Base-by-base conservation (phyloP, 2,888 invertebrate species). In the Lochmaea crataegi region DNA sequence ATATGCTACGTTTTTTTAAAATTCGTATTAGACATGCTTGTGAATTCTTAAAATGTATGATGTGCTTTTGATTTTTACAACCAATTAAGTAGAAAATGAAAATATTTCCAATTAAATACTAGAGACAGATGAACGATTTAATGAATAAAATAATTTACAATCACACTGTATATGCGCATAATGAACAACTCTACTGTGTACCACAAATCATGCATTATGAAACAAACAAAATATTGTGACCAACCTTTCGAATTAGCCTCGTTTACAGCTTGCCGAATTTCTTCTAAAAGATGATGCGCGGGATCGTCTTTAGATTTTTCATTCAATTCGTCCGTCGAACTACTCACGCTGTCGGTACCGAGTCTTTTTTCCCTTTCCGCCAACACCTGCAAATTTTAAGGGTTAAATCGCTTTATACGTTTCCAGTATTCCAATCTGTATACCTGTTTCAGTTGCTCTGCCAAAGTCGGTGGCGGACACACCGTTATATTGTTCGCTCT, bases 171-270 rank as follows among this genome's bases (percentile, higher is more conserved):
- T 18, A 51, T 32, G 32, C 14, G 65, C 22, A 16, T 65, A 48
- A 18, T 18, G 22, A 42, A 22, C 14, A 26, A 42, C 45, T 45
- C 42, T 45, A 45, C 12, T 7, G 32, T 32, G 32, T 32, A 32
- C 32, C 5, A 32, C 32, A 32, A 32, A 45, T 45, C 45, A 45
- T 45, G 45, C 45, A 18, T n/a, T 56, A 56, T 16, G 51, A 56
- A 56, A 56, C 14, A 18, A 56, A 56, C 14, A 7, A 16, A 12
- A 45, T 12, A 45, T 12, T 45, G 45, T 45, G 42, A 73, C 75
- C 77, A 87, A 94, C 95, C 94, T 93, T 94, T 91, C 78, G 94
- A 94, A 89, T 94, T 95, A 79, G 95, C 95, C 88, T 95, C 95
- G 87, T 92, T 94, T 83, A 96, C 95, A 81, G 95, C 95, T 87